These are phyloP conservation scores for Brachymystax lenok DNA, from an alignment of 2,797 vertebrate species.

Conservation along the genomic window DNA sequence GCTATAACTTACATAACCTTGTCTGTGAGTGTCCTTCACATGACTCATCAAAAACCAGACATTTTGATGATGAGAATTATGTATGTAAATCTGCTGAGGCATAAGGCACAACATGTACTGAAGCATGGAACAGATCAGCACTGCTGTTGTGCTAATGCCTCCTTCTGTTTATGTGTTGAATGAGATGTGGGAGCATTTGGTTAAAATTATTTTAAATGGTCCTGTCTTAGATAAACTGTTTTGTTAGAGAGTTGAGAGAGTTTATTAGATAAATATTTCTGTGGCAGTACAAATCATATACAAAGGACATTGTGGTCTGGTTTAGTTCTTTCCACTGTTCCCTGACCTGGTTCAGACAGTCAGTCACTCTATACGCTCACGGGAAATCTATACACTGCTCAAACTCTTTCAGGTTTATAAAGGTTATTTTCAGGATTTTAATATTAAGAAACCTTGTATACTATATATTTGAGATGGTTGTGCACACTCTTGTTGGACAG, in stretches of 20 bases:
- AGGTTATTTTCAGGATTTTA: neutral
- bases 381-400: neutral
- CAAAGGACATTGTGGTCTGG: neutral
- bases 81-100: slow-evolving; percentile 15
- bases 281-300: slow-evolving; percentile 11
- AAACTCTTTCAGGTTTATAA: neutral
- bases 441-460: neutral
- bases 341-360: neutral
- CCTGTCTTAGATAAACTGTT: slow-evolving; percentile 29
- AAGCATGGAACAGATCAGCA: slow-evolving; percentile 36
- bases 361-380: neutral
- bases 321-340: neutral
- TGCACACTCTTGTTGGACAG: neutral
- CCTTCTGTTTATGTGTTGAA: slow-evolving; percentile 51
- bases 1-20: slow-evolving; percentile 28
- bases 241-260: neutral
- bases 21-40: slow-evolving; percentile 24
- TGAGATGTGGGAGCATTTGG: slow-evolving; percentile 26
- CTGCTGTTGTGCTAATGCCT: slow-evolving; percentile 38
- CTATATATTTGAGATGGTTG: neutral
- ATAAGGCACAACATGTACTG: neutral
- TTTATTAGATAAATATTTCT: slow-evolving; percentile 19
- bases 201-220: slow-evolving; percentile 34
- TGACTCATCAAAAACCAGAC: slow-evolving; percentile 17
- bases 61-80: slow-evolving; percentile 9